Conservation (phyloP, 2,797 vertebrate species). For the Moxostoma hubbsi region DNA sequence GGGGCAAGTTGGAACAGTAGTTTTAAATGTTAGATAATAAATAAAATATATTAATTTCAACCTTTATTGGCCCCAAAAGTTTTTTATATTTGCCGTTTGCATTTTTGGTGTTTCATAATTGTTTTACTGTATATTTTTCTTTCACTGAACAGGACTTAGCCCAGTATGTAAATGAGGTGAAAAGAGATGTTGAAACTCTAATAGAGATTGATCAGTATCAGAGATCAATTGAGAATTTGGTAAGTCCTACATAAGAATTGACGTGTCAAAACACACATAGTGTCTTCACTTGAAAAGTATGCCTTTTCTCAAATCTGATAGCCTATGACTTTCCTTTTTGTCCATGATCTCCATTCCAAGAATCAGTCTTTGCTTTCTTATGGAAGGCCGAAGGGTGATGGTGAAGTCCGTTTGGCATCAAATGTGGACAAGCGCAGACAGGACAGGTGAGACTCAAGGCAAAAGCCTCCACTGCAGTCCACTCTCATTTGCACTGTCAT, state of each 20-base stretch:
- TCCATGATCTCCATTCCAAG: constrained; percentile 65
- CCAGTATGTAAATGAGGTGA: constrained; percentile 97
- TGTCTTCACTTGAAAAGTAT: not conserved
- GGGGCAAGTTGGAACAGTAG: too few species aligned
- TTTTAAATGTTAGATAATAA: too few species aligned
- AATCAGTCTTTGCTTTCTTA: constrained; percentile 90
- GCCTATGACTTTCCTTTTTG: not conserved
- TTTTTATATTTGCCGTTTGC: too few species aligned
- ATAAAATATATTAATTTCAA: too few species aligned
- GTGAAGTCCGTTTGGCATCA: constrained; percentile 89
- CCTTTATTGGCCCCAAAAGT: too few species aligned
- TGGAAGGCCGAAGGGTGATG: constrained; percentile 93
- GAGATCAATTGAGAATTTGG: constrained; percentile 95
- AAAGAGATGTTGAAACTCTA: constrained; percentile 95
- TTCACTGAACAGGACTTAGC: constrained; percentile 86
- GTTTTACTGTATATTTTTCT: not conserved
- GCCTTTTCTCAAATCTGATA: not conserved
- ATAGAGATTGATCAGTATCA: constrained; percentile 95
- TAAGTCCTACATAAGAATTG: constrained; percentile 64
- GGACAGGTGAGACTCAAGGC: constrained; percentile 85
- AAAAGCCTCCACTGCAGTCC: not conserved
- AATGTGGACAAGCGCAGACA: constrained; percentile 91
- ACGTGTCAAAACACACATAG: not conserved
- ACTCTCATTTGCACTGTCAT: constrained; percentile 32
- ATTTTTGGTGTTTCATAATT: too few species aligned